Evolutionary conservation across 2,113 vertebrate species (phyloP).

Genomic region (Muntiacus muntjak): DNA sequence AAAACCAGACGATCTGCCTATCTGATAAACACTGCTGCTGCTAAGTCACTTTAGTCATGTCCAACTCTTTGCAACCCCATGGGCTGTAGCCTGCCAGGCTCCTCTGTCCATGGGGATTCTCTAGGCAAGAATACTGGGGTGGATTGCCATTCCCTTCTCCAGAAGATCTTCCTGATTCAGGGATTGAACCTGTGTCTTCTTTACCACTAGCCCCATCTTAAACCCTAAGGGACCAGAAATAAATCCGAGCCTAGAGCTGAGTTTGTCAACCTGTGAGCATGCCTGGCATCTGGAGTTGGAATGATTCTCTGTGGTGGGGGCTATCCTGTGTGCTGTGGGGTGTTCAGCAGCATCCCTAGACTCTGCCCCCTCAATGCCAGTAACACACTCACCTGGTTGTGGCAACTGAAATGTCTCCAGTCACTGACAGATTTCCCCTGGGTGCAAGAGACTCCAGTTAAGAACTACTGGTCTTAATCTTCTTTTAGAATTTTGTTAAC

Average conservation of each 20-base stretch:
- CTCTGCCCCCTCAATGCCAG: background rate
- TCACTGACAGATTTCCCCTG: background rate
- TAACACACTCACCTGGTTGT: background rate
- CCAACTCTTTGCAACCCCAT: background rate
- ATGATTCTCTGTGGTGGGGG: background rate
- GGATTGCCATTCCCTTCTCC: background rate
- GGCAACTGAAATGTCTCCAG: background rate
- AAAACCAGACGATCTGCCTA: background rate
- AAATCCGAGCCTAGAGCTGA: background rate
- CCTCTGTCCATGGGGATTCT: background rate
- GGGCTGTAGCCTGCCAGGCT: background rate
- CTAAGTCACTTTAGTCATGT: background rate
- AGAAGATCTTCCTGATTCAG: background rate
- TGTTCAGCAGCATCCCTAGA: background rate
- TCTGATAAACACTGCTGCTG: background rate
- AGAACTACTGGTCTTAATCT: background rate
- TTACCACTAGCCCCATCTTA: background rate
- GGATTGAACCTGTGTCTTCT: background rate
- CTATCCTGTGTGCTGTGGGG: rapidly evolving
- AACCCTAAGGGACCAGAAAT: background rate
- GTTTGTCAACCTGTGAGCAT: background rate
- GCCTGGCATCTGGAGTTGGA: background rate
- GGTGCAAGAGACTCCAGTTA: background rate
- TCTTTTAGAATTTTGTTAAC: background rate
- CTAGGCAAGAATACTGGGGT: background rate